phyloP scores from a whole-genome alignment of 1,140 invertebrate species.

The Heliconius nattereri region DNA sequence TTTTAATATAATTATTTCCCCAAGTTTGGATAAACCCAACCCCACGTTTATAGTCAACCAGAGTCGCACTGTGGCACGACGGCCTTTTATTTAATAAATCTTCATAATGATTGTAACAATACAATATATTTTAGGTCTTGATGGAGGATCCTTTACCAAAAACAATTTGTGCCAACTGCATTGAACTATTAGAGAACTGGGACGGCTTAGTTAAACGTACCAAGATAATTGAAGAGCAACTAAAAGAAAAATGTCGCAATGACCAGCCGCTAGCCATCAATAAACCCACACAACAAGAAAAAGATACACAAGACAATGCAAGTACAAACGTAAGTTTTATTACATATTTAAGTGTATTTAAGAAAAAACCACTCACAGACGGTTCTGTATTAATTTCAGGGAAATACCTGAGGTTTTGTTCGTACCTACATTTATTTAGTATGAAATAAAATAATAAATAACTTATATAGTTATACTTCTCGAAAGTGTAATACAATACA shows the following conservation, averaged over 20 bases:
- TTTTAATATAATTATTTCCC: too few relatives aligned
- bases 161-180: conserved; percentile 3
- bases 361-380: too few relatives aligned
- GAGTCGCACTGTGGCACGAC: too few relatives aligned
- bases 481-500: too few relatives aligned
- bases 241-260: neutral
- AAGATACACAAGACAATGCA: neutral
- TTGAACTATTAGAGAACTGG: neutral
- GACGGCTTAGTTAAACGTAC: neutral
- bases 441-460: too few relatives aligned
- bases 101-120: neutral
- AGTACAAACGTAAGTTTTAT: neutral
- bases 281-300: neutral
- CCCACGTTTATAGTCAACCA: too few relatives aligned
- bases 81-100: neutral
- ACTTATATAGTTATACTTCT: too few relatives aligned
- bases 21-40: too few relatives aligned
- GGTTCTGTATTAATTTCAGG: too few relatives aligned
- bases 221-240: neutral
- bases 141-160: conserved; percentile 7
- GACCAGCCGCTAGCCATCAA: neutral
- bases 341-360: too few relatives aligned
- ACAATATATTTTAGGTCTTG: neutral
- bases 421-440: too few relatives aligned
- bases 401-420: too few relatives aligned